A percentile compares a stretch with the other conserved stretches of the same genome.
Conservation (phyloP, 2,797 vertebrate species). For the Mormyrus hasselquistii region DNA sequence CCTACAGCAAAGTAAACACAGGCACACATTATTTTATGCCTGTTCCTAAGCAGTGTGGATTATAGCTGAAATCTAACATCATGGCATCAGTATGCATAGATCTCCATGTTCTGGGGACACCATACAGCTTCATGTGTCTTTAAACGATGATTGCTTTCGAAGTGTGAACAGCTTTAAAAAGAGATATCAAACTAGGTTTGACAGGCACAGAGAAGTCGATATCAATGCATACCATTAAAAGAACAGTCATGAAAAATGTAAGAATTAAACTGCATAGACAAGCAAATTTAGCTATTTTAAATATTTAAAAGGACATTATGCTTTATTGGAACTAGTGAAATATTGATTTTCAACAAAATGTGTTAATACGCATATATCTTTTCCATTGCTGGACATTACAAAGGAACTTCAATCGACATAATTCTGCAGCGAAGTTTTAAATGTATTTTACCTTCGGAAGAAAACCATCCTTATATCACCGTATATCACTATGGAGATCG, state of each 20-base stretch:
- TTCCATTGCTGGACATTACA: not conserved
- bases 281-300: not conserved
- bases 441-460: not conserved
- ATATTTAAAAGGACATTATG: slow-evolving; percentile 1
- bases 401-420: not conserved
- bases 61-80: not conserved
- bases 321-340: slow-evolving; percentile 1
- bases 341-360: not conserved
- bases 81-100: not conserved
- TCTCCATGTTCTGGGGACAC: not conserved
- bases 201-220: not conserved
- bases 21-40: not conserved
- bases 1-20: slow-evolving; percentile 8
- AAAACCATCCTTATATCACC: not conserved
- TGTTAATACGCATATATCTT: not conserved
- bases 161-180: not conserved
- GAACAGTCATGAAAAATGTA: not conserved
- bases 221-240: not conserved
- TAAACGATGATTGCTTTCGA: not conserved
- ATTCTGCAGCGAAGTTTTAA: not conserved
- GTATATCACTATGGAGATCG: not conserved
- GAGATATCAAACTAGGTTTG: not conserved
- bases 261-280: not conserved
- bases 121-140: not conserved
- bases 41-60: not conserved